Percentiles rank a stretch among this genome's conserved stretches.
Conservation (phyloP, 2,888 invertebrate species). For the Rhagonycha fulva region DNA sequence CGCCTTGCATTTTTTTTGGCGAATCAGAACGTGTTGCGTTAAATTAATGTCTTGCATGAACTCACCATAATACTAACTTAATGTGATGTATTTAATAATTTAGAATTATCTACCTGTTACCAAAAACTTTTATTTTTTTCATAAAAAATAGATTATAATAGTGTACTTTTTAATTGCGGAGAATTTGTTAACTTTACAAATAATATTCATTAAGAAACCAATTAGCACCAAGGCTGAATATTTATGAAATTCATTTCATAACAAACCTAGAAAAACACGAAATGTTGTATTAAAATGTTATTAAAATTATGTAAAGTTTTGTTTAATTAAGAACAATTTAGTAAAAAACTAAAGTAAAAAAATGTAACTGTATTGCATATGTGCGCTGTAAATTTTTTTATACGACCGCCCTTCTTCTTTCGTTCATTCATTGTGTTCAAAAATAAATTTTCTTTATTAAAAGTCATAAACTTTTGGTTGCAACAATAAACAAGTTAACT, state of each 20-base stretch:
- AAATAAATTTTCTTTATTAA: not conserved
- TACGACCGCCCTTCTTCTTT: not conserved
- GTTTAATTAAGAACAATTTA: not conserved
- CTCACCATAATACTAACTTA: too few species aligned
- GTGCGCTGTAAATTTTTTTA: not conserved
- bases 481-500: not conserved
- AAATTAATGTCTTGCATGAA: too few species aligned
- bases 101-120: too few species aligned
- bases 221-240: conserved; percentile 17
- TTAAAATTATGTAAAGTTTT: conserved; percentile 3
- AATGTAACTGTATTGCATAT: not conserved
- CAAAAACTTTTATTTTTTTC: too few species aligned
- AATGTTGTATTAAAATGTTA: not conserved
- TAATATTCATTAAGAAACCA: conserved; percentile 12
- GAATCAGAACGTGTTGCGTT: too few species aligned
- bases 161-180: not conserved
- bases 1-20: too few species aligned
- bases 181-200: conserved; percentile 5
- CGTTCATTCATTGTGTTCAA: not conserved
- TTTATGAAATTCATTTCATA: conserved; percentile 22
- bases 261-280: conserved; percentile 21
- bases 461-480: not conserved
- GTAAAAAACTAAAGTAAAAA: too few species aligned
- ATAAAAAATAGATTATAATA: not conserved
- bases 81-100: too few species aligned